phyloP scores from a whole-genome alignment of 2,888 invertebrate species.

The Melanotus villosus region DNA sequence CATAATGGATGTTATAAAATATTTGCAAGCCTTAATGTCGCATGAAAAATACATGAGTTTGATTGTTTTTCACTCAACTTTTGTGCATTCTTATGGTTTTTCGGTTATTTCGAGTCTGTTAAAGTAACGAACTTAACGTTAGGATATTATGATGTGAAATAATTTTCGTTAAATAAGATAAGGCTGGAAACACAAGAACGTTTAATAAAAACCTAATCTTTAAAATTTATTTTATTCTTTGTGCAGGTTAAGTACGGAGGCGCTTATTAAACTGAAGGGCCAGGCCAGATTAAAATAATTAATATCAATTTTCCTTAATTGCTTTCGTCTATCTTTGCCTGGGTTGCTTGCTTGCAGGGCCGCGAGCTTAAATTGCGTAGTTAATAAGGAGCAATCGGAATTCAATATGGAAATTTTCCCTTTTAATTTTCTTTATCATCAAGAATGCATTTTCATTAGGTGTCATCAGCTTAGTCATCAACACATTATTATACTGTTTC shows the following conservation, averaged over 20 bases:
- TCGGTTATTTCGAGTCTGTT: background rate
- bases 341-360: background rate
- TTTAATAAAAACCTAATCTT: background rate
- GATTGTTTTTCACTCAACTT: background rate
- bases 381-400: slow-evolving; percentile 12
- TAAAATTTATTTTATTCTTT: background rate
- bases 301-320: slow-evolving; percentile 21
- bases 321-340: slow-evolving; percentile 9
- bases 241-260: background rate
- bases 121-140: too few relatives aligned
- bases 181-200: too few relatives aligned
- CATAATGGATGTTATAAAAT: slow-evolving; percentile 7
- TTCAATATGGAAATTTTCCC: slow-evolving; percentile 7
- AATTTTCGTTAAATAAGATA: too few relatives aligned
- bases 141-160: too few relatives aligned
- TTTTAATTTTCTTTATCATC: background rate
- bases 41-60: background rate
- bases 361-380: background rate
- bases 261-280: slow-evolving; percentile 17
- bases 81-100: background rate
- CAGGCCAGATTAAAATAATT: slow-evolving; percentile 22
- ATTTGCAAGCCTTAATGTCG: slow-evolving; percentile 2
- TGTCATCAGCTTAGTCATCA: background rate
- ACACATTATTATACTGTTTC: slow-evolving; percentile 22
- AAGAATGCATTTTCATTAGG: background rate